Evolutionary conservation across 2,113 vertebrate genomes (phyloP).

Genomic region (Procapra przewalskii): DNA sequence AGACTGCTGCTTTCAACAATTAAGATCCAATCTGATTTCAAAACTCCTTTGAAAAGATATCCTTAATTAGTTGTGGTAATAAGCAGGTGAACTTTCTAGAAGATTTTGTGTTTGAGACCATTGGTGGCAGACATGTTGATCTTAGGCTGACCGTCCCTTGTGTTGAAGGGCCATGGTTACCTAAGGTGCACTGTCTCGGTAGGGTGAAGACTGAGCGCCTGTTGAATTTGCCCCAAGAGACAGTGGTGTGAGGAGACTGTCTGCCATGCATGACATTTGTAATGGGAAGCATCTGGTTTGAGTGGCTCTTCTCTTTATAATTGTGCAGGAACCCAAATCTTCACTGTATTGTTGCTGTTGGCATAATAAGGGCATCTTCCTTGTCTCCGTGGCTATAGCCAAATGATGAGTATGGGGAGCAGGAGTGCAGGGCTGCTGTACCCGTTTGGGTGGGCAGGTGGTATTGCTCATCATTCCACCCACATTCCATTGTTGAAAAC

Average conservation of each 20-base stretch:
- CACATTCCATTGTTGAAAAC: not conserved
- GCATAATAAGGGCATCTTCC: accelerated
- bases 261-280: accelerated
- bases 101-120: not conserved
- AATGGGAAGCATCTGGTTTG: not conserved
- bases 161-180: not conserved
- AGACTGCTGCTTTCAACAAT: not conserved
- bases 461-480: not conserved
- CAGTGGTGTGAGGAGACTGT: not conserved
- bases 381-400: not conserved
- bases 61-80: not conserved
- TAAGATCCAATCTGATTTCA: not conserved
- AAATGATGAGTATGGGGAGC: not conserved
- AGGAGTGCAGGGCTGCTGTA: not conserved
- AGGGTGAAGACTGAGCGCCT: not conserved
- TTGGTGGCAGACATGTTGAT: not conserved
- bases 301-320: not conserved
- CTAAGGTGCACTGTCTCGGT: accelerated
- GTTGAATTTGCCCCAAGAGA: accelerated
- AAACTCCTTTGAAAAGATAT: not conserved
- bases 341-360: not conserved
- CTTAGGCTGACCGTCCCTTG: not conserved
- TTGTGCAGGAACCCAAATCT: accelerated
- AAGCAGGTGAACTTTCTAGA: not conserved
- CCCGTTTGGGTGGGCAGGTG: not conserved